These are phyloP conservation scores for Platichthys flesus DNA, from an alignment of 2,113 vertebrate species.

Conservation along the genomic window DNA sequence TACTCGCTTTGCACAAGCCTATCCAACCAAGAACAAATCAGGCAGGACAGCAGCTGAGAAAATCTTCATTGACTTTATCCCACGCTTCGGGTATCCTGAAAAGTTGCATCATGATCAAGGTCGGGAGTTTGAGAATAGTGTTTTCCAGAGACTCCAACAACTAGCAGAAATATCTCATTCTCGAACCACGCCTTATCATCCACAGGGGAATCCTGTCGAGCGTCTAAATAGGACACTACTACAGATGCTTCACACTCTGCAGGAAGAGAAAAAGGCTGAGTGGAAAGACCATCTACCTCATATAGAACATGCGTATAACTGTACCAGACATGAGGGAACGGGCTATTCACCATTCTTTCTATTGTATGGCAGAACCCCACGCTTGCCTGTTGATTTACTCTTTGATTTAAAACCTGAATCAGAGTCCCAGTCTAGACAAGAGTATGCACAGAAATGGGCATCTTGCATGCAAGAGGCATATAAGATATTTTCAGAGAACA, in stretches of 20 bases:
- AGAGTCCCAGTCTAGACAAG: not conserved
- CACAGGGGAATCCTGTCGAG: not conserved
- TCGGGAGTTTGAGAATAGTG: no score
- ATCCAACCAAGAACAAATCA: no score
- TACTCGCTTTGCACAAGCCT: no score
- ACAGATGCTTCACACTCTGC: not conserved
- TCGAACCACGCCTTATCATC: not conserved
- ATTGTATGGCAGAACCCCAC: not conserved
- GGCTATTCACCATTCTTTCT: slow-evolving; percentile 19
- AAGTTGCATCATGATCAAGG: no score
- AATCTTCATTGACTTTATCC: no score
- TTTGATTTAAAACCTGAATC: not conserved
- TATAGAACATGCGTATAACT: slow-evolving; percentile 19
- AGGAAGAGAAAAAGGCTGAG: not conserved
- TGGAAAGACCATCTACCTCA: slow-evolving; percentile 1
- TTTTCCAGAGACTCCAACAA: no score
- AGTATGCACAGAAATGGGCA: slow-evolving; percentile 18
- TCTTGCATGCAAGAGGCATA: slow-evolving; percentile 16
- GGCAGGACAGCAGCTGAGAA: no score
- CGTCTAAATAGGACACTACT: not conserved
- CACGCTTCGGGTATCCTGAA: no score
- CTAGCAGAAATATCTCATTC: not conserved
- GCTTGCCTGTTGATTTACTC: slow-evolving; percentile 32
- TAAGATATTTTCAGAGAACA: slow-evolving; percentile 24
- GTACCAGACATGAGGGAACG: slow-evolving; percentile 4